Evolutionary conservation across 2,797 vertebrate genomes (phyloP).

Genomic region (Leuciscus waleckii): DNA sequence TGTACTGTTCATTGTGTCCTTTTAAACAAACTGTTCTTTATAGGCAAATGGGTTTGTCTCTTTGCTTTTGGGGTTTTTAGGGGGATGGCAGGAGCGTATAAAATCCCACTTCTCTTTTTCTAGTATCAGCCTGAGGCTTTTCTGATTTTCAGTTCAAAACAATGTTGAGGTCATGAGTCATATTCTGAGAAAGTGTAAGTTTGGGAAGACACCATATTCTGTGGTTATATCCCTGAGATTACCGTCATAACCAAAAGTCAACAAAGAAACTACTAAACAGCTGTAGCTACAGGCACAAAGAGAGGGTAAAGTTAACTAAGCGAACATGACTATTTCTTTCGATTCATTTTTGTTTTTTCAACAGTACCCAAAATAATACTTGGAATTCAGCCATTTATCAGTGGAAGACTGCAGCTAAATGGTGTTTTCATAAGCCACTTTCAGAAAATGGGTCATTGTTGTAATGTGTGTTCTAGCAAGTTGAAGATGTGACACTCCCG

Average conservation of each 20-base stretch:
- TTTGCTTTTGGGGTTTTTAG: background rate
- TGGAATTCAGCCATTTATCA: conserved; percentile 18
- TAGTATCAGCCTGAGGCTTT: background rate
- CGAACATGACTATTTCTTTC: background rate
- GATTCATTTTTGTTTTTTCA: background rate
- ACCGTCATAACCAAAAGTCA: background rate
- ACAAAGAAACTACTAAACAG: background rate
- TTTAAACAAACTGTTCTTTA: background rate
- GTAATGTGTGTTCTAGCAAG: background rate
- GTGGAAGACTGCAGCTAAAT: background rate
- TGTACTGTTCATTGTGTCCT: background rate
- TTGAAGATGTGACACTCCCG: background rate
- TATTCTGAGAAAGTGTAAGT: background rate
- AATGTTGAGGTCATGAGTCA: background rate
- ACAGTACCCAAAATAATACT: background rate
- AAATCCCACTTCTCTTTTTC: conserved; percentile 19
- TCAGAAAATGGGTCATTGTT: background rate
- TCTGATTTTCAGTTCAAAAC: conserved; percentile 4
- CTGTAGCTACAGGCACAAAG: background rate
- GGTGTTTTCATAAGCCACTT: background rate
- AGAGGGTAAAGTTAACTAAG: background rate
- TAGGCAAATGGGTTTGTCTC: background rate
- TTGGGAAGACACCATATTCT: conserved; percentile 3
- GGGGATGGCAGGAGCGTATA: background rate
- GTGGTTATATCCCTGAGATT: background rate